phyloP scores from a whole-genome alignment of 2,113 vertebrate species.

The Oreochromis niloticus region DNA sequence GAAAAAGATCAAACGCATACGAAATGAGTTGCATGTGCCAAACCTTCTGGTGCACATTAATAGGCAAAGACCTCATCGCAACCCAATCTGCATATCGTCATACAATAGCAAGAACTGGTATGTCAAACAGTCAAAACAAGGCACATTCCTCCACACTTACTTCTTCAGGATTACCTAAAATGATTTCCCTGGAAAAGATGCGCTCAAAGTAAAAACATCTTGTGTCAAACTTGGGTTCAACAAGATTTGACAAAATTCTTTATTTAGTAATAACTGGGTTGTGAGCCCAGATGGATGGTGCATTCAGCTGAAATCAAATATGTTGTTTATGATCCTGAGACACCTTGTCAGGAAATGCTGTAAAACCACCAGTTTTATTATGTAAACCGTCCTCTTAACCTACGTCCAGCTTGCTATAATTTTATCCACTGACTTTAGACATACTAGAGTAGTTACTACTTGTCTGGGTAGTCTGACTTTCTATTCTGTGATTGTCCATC shows the following conservation, averaged over 20 bases:
- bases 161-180: conserved; percentile 37
- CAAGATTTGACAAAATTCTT: neutral
- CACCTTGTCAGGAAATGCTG: neutral
- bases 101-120: neutral
- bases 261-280: neutral
- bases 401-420: neutral
- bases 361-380: neutral
- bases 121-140: conserved; percentile 34
- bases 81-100: conserved; percentile 29
- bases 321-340: neutral
- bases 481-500: neutral
- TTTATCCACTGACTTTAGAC: neutral
- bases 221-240: conserved; percentile 16
- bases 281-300: neutral
- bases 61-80: neutral
- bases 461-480: neutral
- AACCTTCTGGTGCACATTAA: conserved; percentile 10
- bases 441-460: neutral
- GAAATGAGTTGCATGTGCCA: neutral
- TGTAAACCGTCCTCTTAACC: neutral
- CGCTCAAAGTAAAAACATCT: conserved; percentile 8
- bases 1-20: neutral
- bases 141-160: conserved; percentile 56
- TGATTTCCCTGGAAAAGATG: neutral
- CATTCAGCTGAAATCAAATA: neutral